Evolutionary conservation across 1,140 invertebrate species (phyloP).

Genomic region (Teleopsis dalmanni): DNA sequence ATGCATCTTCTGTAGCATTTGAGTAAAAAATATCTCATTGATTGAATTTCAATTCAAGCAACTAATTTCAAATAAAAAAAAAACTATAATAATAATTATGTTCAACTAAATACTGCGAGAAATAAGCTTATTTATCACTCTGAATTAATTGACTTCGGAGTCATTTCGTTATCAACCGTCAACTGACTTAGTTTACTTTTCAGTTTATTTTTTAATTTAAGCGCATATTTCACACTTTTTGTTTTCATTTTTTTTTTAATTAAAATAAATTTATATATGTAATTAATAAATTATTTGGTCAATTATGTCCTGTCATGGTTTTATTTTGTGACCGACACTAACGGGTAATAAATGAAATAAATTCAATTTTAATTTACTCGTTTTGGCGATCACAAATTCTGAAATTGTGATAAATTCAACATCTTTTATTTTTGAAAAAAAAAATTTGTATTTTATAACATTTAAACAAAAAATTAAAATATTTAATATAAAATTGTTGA

Average conservation of each 20-base stretch:
- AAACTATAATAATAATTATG: neutral
- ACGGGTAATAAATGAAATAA: conserved; percentile 32
- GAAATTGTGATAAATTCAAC: conserved; percentile 38
- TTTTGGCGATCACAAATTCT: conserved; percentile 45
- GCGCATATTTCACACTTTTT: too few species aligned
- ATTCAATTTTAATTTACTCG: conserved; percentile 30
- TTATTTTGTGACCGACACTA: conserved; percentile 46
- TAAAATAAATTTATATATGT: too few species aligned
- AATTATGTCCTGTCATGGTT: conserved; percentile 24
- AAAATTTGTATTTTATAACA: too few species aligned
- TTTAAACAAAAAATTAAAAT: too few species aligned
- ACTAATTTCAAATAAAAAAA: neutral
- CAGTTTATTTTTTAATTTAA: neutral
- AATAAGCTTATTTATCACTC: conserved; percentile 32
- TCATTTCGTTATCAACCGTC: conserved; percentile 40
- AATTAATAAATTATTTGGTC: too few species aligned
- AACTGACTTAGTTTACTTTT: neutral
- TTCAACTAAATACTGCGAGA: neutral
- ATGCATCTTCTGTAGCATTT: too few species aligned
- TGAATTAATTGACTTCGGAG: conserved; percentile 28
- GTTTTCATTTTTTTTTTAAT: too few species aligned
- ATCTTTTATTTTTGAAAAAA: too few species aligned
- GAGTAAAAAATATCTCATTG: too few species aligned
- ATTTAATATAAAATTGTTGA: too few species aligned
- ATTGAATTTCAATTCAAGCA: neutral